Conservation (phyloP, 2,888 invertebrate genomes). For the Eilema sororculum region DNA sequence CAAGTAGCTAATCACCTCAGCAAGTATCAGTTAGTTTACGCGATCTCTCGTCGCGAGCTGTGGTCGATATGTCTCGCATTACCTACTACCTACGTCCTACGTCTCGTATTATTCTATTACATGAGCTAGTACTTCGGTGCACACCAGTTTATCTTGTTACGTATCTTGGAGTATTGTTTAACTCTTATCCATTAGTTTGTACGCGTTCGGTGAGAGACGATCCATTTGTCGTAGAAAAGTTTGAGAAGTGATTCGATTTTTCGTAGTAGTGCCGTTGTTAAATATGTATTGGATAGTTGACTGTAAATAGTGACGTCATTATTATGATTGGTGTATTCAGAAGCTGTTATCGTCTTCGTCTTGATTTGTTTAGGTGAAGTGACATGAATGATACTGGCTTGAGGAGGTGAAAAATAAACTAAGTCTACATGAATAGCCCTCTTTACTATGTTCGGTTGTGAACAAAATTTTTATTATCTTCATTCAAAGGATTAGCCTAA, state of each 20-base stretch:
- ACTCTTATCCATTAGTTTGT: background rate
- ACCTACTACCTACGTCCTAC: constrained; percentile 52
- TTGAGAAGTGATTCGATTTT: background rate
- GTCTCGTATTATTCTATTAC: constrained; percentile 48
- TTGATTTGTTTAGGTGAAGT: background rate
- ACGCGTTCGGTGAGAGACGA: background rate
- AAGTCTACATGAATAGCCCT: no score
- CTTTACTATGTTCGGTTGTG: no score
- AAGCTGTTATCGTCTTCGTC: background rate
- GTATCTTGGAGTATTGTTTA: constrained; percentile 3
- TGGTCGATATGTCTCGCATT: constrained; percentile 58
- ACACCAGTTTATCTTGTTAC: constrained; percentile 12
- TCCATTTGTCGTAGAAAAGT: background rate
- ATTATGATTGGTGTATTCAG: background rate
- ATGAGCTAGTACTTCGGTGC: constrained; percentile 27
- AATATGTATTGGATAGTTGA: background rate
- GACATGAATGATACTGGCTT: background rate
- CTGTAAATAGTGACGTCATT: constrained; percentile 8
- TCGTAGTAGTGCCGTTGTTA: background rate
- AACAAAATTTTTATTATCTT: no score
- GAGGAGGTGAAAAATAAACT: no score
- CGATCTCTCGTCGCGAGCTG: constrained; percentile 45
- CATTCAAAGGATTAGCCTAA: no score
- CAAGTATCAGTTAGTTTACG: background rate
- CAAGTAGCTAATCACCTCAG: no score